phyloP scores from a whole-genome alignment of 2,113 vertebrate genomes.

The Urocitellus parryii region DNA sequence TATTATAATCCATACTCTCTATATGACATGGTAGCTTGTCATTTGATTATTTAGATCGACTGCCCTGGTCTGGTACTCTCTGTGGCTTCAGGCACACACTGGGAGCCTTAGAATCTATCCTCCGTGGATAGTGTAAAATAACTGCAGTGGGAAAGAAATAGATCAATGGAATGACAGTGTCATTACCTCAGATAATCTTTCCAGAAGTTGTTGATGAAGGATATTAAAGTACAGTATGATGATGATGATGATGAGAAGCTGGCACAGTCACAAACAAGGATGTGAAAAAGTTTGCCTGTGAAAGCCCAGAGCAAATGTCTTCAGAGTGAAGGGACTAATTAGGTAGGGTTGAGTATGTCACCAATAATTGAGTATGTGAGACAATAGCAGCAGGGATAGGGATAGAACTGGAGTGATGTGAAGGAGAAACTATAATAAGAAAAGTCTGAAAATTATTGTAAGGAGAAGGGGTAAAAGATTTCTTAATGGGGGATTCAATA shows the following conservation, averaged over 20 bases:
- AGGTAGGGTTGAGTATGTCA: not conserved
- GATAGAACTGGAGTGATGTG: not conserved
- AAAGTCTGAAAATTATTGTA: not conserved
- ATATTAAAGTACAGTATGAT: not conserved
- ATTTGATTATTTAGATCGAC: not conserved
- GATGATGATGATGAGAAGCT: not conserved
- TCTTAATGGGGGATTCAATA: not conserved
- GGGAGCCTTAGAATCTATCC: not conserved
- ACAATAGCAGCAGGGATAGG: not conserved
- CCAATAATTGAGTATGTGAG: no score
- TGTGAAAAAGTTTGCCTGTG: not conserved
- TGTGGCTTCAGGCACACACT: not conserved
- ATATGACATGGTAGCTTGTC: not conserved
- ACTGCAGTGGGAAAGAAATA: not conserved
- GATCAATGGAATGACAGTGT: not conserved
- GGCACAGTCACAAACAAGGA: not conserved
- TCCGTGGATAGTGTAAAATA: not conserved
- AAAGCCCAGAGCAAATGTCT: not conserved
- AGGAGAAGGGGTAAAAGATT: not conserved
- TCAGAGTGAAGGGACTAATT: not conserved
- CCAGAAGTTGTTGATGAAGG: not conserved
- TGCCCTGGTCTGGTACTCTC: not conserved
- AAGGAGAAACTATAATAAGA: no score
- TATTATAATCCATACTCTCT: no score
- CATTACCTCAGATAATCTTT: not conserved